phyloP scores from a whole-genome alignment of 2,113 vertebrate genomes.

The Hassar affinis region DNA sequence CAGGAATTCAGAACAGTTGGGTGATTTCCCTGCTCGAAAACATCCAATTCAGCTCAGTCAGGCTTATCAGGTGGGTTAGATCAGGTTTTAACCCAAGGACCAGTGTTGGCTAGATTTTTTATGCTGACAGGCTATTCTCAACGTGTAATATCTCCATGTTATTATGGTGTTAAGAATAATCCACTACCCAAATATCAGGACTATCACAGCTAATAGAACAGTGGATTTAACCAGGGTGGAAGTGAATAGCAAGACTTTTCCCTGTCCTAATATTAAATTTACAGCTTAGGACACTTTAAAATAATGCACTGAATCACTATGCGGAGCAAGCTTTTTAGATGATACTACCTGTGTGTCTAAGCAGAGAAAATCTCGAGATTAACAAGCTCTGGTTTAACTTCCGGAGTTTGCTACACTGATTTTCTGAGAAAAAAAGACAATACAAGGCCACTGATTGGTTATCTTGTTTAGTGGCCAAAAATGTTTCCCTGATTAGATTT shows the following conservation, averaged over 20 bases:
- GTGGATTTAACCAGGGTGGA: not conserved
- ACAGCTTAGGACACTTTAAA: not conserved
- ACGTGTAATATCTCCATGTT: not conserved
- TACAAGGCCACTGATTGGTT: not conserved
- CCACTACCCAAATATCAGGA: not conserved
- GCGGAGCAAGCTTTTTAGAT: not conserved
- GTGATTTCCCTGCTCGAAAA: not conserved
- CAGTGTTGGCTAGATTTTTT: not conserved
- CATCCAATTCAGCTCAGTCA: not conserved
- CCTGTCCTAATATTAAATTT: not conserved
- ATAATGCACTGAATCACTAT: not conserved
- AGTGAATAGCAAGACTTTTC: not conserved
- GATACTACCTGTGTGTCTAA: not conserved
- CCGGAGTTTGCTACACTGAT: not conserved
- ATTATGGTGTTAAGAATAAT: not conserved
- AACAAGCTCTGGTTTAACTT: not conserved
- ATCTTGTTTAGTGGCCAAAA: not conserved
- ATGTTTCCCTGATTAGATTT: not conserved
- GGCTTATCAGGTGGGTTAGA: not conserved
- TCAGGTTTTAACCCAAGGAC: not conserved
- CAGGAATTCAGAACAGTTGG: not conserved
- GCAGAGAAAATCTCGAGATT: not conserved
- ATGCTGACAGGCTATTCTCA: not conserved
- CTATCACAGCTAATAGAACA: not conserved
- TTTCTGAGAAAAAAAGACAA: not conserved